phyloP scores from a whole-genome alignment of 2,797 vertebrate genomes.

The Loriculus beryllinus region DNA sequence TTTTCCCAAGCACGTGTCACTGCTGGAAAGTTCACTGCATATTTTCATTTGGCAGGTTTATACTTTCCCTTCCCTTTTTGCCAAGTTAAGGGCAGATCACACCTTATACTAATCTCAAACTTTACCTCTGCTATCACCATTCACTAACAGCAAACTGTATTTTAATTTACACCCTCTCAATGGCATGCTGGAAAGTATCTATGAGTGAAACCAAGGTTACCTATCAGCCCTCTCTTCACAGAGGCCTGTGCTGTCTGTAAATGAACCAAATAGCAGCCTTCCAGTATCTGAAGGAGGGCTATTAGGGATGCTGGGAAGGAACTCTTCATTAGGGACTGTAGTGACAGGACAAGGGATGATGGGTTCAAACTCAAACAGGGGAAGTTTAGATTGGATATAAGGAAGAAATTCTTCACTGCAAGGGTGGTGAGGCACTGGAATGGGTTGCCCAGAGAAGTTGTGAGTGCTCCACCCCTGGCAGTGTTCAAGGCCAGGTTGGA shows the following conservation, averaged over 20 bases:
- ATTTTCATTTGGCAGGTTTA: neutral
- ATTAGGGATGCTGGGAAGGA: too few species aligned
- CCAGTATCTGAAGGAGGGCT: too few species aligned
- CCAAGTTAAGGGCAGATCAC: neutral
- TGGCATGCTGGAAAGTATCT: accelerated
- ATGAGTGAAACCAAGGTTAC: neutral
- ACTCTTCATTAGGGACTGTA: too few species aligned
- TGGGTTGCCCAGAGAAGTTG: too few species aligned
- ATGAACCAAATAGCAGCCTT: neutral
- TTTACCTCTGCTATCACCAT: neutral
- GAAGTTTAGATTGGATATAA: too few species aligned
- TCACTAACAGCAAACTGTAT: neutral
- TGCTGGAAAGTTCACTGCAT: neutral
- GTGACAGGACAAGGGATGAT: too few species aligned
- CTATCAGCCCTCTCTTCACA: neutral
- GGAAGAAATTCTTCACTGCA: too few species aligned
- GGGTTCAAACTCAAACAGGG: too few species aligned
- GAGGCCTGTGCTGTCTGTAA: neutral
- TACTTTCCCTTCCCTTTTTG: neutral
- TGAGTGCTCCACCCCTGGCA: too few species aligned
- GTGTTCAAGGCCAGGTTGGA: too few species aligned
- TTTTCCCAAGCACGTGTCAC: neutral
- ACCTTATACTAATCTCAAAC: neutral
- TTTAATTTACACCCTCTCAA: neutral
- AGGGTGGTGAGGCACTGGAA: too few species aligned